Evolutionary conservation across 2,113 vertebrate species (phyloP).

Genomic region (Chamaea fasciata): DNA sequence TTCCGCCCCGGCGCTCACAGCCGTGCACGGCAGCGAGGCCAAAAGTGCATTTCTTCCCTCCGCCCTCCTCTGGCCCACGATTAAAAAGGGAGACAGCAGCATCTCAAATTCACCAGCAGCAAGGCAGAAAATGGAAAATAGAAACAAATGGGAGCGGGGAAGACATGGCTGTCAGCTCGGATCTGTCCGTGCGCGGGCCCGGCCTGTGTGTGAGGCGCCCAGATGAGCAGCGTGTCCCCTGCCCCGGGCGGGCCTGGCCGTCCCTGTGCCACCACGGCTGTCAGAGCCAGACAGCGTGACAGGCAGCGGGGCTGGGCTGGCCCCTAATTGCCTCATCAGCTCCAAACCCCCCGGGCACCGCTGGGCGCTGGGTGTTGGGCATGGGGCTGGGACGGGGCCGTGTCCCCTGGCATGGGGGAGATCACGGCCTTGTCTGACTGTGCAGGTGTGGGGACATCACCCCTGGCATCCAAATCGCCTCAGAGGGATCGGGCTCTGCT

Average conservation of each 20-base stretch:
- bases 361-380: accelerated
- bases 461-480: background rate
- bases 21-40: background rate
- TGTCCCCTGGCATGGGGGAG: background rate
- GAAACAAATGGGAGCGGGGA: background rate
- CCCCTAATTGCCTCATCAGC: background rate
- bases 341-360: background rate
- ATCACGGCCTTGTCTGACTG: accelerated
- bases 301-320: background rate
- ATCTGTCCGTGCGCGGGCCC: background rate
- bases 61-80: accelerated
- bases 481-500: accelerated
- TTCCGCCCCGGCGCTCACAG: accelerated
- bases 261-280: accelerated
- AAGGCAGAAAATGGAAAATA: background rate
- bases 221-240: background rate
- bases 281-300: background rate
- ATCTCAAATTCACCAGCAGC: background rate
- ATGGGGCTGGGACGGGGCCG: background rate
- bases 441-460: background rate
- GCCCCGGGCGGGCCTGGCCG: background rate
- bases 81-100: background rate
- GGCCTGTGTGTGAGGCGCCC: accelerated
- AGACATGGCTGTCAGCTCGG: background rate
- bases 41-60: background rate